A percentile compares a stretch with the other conserved stretches of the same genome.
Evolutionary conservation across 2,797 vertebrate species (phyloP).

Genomic region (Falco naumanni): DNA sequence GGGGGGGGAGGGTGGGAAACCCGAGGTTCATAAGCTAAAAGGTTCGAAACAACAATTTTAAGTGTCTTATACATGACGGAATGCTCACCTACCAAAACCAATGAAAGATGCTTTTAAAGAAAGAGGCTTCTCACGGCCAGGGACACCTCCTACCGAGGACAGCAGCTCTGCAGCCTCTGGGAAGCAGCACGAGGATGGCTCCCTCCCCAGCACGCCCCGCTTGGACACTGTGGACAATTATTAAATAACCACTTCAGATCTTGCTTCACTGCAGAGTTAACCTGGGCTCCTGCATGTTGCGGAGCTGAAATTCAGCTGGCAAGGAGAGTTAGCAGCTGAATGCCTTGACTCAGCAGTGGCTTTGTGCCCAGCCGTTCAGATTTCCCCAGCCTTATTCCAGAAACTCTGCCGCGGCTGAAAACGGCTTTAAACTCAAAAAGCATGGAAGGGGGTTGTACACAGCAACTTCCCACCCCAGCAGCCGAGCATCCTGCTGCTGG

Average conservation of each 20-base stretch:
- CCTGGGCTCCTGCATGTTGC: neutral
- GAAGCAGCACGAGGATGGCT: neutral
- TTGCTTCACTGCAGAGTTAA: neutral
- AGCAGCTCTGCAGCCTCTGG: neutral
- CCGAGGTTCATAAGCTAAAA: neutral
- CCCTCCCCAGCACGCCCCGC: neutral
- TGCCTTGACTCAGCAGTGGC: slow-evolving; percentile 63
- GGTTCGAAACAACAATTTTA: neutral
- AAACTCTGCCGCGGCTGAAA: neutral
- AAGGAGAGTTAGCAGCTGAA: neutral
- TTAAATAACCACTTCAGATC: neutral
- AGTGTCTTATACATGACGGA: neutral
- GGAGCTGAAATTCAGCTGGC: neutral
- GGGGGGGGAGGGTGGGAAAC: neutral
- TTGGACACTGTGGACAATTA: neutral
- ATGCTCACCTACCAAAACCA: neutral
- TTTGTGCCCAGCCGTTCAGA: neutral
- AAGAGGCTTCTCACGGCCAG: neutral
- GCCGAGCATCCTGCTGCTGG: neutral
- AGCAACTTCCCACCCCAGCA: neutral
- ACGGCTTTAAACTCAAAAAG: neutral
- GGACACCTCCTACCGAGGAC: neutral
- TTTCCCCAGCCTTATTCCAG: neutral
- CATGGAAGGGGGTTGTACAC: neutral
- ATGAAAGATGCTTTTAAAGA: neutral